These are phyloP conservation scores for Nomada lathburiana DNA, from an alignment of 2,888 invertebrate genomes.

Conservation along the genomic window DNA sequence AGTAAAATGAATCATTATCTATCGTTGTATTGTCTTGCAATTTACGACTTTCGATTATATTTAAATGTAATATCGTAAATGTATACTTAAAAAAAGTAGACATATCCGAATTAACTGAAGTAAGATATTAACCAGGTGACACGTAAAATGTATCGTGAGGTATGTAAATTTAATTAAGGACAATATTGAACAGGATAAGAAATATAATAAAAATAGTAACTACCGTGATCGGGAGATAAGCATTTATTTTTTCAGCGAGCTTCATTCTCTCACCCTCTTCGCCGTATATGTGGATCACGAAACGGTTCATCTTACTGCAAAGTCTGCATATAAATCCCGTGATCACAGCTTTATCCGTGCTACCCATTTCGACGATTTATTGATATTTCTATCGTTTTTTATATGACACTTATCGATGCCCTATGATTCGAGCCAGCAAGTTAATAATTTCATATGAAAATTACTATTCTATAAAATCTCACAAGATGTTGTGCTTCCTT, in stretches of 20 bases:
- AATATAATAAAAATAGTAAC: constrained; percentile 26
- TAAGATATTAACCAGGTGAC: constrained; percentile 11
- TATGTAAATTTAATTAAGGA: constrained; percentile 16
- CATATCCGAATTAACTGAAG: neutral
- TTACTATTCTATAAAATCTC: constrained; percentile 43
- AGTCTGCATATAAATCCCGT: constrained; percentile 94
- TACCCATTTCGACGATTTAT: constrained; percentile 87
- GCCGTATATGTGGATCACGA: constrained; percentile 93
- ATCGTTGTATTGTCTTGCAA: neutral
- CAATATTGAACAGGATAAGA: neutral
- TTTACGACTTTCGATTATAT: neutral
- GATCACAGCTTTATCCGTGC: constrained; percentile 91
- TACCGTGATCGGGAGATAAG: constrained; percentile 92
- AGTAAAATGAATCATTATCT: neutral
- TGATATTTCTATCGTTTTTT: constrained; percentile 23
- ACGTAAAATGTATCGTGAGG: neutral
- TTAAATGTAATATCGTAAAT: neutral
- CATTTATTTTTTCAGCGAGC: constrained; percentile 92
- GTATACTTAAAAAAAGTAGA: neutral
- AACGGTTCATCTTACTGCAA: constrained; percentile 94
- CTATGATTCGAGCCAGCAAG: constrained; percentile 17
- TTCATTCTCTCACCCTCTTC: constrained; percentile 91
- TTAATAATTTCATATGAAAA: constrained; percentile 44
- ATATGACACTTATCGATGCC: constrained; percentile 42
- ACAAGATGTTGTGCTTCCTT: constrained; percentile 54